Evolutionary conservation across 2,113 vertebrate species (phyloP).

Genomic region (Speoplatyrhinus poulsoni): DNA sequence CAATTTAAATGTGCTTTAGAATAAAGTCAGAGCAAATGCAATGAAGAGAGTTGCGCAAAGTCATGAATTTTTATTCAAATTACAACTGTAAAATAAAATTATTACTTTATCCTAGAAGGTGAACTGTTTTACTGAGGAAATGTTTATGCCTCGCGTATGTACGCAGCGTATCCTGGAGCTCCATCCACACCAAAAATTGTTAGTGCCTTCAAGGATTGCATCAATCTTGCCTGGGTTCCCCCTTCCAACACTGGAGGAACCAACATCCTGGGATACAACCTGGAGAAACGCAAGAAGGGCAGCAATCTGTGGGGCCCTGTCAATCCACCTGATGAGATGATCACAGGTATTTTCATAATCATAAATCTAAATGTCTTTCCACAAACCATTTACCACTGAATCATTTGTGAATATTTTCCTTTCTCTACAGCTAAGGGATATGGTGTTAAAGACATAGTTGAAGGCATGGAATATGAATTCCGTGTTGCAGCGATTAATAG

Average conservation of each 20-base stretch:
- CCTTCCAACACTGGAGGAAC: constrained; percentile 78
- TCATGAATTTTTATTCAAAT: too few species aligned
- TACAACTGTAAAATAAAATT: too few species aligned
- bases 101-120: too few species aligned
- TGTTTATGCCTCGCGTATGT: constrained; percentile 8
- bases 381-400: too few species aligned
- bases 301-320: constrained; percentile 82
- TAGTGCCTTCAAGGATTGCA: constrained; percentile 76
- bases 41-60: too few species aligned
- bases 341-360: constrained; percentile 67
- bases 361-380: not conserved
- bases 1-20: too few species aligned
- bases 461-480: constrained; percentile 88
- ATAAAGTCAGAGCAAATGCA: too few species aligned
- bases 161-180: constrained; percentile 80
- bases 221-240: constrained; percentile 81
- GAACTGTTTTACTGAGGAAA: not conserved
- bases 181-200: constrained; percentile 81
- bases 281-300: constrained; percentile 90
- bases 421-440: constrained; percentile 74
- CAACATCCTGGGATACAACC: constrained; percentile 81
- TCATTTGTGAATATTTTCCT: not conserved
- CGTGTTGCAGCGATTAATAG: constrained; percentile 84
- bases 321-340: constrained; percentile 63
- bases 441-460: constrained; percentile 76